These are phyloP conservation scores for Dicrostonyx torquatus DNA, from an alignment of 2,797 vertebrate species.

Conservation along the genomic window DNA sequence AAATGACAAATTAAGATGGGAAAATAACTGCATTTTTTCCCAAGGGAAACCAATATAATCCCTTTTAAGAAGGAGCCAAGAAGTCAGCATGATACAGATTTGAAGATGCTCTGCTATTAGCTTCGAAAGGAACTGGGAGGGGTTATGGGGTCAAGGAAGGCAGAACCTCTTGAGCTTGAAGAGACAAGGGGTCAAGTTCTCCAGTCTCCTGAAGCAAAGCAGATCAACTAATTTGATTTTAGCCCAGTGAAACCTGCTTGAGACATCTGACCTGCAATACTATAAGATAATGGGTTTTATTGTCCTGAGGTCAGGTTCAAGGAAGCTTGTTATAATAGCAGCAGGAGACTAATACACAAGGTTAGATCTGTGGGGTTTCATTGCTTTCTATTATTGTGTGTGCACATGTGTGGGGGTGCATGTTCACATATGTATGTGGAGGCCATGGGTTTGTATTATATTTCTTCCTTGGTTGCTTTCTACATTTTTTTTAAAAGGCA, in stretches of 20 bases:
- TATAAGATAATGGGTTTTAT: not conserved
- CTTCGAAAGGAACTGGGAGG: not conserved
- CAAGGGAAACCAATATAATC: not conserved
- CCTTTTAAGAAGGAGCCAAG: not conserved
- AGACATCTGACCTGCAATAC: not conserved
- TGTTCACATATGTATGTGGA: not conserved
- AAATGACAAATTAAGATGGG: not conserved
- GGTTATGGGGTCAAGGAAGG: not conserved
- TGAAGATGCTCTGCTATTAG: not conserved
- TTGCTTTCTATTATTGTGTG: not conserved
- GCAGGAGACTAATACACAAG: not conserved
- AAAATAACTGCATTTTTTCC: not conserved
- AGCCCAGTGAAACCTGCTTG: constrained; percentile 4
- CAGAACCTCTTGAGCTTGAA: not conserved
- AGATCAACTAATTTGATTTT: not conserved
- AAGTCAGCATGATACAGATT: not conserved
- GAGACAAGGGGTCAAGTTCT: not conserved
- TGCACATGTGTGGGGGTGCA: not conserved
- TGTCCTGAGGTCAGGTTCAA: not conserved
- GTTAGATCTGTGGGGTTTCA: not conserved
- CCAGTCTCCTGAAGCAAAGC: constrained; percentile 4
- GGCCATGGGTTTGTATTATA: not conserved
- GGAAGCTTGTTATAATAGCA: not conserved
- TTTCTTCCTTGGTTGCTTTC: not conserved
- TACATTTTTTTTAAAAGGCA: not conserved